Conservation (phyloP, 2,113 vertebrate genomes). For the Nycticorax nycticorax region DNA sequence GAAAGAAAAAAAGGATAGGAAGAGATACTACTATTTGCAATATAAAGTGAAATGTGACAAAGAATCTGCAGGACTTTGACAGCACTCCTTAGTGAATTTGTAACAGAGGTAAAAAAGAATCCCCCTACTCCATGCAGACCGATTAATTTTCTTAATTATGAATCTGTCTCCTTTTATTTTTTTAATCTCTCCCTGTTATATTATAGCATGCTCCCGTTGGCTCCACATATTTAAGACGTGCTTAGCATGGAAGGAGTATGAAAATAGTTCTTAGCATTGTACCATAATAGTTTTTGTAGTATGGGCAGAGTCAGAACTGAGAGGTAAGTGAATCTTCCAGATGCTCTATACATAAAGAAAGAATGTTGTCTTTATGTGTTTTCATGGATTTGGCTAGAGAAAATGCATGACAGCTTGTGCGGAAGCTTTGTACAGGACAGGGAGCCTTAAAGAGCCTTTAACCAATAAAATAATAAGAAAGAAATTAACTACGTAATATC, state of each 20-base stretch:
- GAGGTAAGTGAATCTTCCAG: not conserved
- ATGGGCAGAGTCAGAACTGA: not conserved
- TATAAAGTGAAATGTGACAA: not conserved
- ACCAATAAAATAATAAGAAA: not conserved
- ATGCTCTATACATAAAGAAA: not conserved
- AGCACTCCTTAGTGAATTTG: not conserved
- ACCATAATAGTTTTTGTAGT: not conserved
- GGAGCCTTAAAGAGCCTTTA: not conserved
- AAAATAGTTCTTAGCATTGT: not conserved
- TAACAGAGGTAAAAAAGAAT: not conserved
- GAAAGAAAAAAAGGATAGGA: not conserved
- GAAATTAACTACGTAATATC: not conserved
- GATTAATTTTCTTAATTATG: not conserved
- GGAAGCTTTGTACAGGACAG: not conserved
- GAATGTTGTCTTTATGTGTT: not conserved
- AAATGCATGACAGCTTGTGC: rapidly evolving
- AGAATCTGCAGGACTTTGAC: not conserved
- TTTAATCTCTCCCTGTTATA: not conserved
- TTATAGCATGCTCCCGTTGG: not conserved
- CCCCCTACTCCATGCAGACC: not conserved
- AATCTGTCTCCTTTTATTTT: rapidly evolving
- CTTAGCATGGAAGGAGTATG: rapidly evolving
- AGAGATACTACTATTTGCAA: not conserved
- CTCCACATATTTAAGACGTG: not conserved
- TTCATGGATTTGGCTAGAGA: not conserved